Evolutionary conservation across 2,113 vertebrate genomes (phyloP).

Genomic region (Sarotherodon lohbergeri): DNA sequence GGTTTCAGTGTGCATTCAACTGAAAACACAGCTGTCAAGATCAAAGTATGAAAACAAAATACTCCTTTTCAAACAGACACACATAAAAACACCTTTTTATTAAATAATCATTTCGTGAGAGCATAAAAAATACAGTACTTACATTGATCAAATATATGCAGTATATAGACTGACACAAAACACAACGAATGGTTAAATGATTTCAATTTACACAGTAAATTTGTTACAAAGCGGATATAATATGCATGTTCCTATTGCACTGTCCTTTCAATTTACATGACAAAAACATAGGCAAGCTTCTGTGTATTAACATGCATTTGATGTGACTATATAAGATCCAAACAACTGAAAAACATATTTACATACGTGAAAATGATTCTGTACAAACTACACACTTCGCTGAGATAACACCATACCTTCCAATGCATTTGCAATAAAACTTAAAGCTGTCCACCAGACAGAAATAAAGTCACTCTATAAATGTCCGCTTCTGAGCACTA

Average conservation of each 20-base stretch:
- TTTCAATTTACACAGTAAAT: background rate
- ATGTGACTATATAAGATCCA: background rate
- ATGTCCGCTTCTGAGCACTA: accelerated
- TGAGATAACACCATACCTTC: background rate
- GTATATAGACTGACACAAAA: background rate
- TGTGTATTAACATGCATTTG: background rate
- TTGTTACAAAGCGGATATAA: background rate
- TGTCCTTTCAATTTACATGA: background rate
- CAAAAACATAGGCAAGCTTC: background rate
- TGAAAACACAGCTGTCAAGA: slow-evolving; percentile 12
- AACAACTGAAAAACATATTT: background rate
- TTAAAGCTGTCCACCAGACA: background rate
- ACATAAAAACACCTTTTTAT: background rate
- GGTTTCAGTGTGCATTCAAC: background rate
- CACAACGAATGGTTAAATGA: background rate
- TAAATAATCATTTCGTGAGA: background rate
- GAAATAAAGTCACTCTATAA: background rate
- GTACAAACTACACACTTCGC: background rate
- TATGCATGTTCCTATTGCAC: background rate
- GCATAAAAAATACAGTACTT: background rate
- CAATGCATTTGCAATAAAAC: background rate
- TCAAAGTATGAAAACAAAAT: background rate
- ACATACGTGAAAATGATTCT: background rate
- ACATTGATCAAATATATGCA: background rate
- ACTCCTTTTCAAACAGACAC: background rate